Evolutionary conservation across 2,797 vertebrate species (phyloP).

Genomic region (Tragelaphus eurycerus): DNA sequence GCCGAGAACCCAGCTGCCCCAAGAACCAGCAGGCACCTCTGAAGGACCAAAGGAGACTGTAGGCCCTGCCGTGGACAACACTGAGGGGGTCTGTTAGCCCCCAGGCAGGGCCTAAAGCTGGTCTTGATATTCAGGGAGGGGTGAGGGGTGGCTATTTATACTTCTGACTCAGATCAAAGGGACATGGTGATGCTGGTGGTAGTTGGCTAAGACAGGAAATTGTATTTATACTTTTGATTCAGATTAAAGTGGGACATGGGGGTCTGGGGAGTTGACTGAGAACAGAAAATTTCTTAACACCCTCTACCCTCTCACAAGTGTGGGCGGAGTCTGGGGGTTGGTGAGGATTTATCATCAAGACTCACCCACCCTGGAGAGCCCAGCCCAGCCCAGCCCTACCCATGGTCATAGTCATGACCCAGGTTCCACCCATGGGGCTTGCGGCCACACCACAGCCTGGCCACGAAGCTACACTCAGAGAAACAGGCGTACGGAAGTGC

Average conservation of each 20-base stretch:
- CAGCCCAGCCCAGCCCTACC: not conserved
- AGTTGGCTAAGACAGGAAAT: not conserved
- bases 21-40: not conserved
- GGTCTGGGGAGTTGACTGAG: not conserved
- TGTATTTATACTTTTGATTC: constrained; percentile 41
- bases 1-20: not conserved
- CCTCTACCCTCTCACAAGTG: not conserved
- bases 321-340: not conserved
- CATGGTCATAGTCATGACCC: not conserved
- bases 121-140: constrained; percentile 63
- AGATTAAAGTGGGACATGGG: not conserved
- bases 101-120: not conserved
- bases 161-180: not conserved
- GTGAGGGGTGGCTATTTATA: constrained; percentile 54
- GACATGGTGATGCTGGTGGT: not conserved
- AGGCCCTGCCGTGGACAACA: not conserved
- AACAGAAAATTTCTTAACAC: not conserved
- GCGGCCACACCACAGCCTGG: not conserved
- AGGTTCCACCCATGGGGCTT: not conserved
- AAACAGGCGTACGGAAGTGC: not conserved
- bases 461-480: not conserved
- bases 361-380: not conserved
- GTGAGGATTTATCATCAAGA: not conserved
- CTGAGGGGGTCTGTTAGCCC: not conserved
- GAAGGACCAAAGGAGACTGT: too few relatives aligned